A percentile compares a stretch with the other conserved stretches of the same genome.
Conservation (phyloP, 2,113 vertebrate genomes). For the Orthochromis malagaraziensis region DNA sequence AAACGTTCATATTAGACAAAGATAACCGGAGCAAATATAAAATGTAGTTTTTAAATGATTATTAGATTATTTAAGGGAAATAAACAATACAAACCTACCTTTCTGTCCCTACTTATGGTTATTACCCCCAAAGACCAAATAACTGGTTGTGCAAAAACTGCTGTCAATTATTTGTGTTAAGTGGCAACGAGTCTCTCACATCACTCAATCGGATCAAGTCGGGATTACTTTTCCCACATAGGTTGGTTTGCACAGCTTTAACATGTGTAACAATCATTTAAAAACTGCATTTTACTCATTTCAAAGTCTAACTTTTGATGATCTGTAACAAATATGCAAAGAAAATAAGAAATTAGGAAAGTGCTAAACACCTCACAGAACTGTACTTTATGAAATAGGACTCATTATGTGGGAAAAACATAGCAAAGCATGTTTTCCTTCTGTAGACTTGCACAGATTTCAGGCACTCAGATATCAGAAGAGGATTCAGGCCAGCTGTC, state of each 20-base stretch:
- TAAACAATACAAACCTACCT: neutral
- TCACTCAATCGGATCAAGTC: neutral
- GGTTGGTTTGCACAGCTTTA: accelerated
- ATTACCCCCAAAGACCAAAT: neutral
- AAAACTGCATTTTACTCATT: accelerated
- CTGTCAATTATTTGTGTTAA: neutral
- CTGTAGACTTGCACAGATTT: neutral
- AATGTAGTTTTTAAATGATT: neutral
- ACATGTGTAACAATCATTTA: neutral
- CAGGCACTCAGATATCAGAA: neutral
- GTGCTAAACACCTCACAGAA: neutral
- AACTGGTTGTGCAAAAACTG: neutral
- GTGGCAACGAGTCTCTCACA: neutral
- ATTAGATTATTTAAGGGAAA: neutral
- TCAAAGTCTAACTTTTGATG: neutral
- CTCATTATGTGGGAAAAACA: accelerated
- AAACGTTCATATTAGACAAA: neutral
- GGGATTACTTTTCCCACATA: neutral
- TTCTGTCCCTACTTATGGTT: neutral
- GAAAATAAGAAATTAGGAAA: neutral
- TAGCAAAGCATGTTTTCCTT: neutral
- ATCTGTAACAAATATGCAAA: neutral
- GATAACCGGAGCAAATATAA: neutral
- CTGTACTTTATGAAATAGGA: neutral
- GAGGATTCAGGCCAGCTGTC: neutral